These are phyloP conservation scores for Gortyna flavago DNA, from an alignment of 2,888 invertebrate genomes.

Conservation along the genomic window DNA sequence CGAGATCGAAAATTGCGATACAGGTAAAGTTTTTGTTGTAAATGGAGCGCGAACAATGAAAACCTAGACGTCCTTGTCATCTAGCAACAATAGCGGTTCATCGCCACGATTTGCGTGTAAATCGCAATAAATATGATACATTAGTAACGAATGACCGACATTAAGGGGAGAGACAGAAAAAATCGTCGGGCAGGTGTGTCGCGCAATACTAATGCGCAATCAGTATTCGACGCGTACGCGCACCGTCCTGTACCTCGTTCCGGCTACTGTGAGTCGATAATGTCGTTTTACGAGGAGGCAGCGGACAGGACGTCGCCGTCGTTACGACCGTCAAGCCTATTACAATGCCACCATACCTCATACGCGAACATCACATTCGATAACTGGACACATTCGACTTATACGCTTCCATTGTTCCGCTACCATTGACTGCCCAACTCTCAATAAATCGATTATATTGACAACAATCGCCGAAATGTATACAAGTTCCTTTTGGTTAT, in stretches of 20 bases:
- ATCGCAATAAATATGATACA: slow-evolving; percentile 88
- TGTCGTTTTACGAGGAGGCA: slow-evolving; percentile 89
- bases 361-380: slow-evolving; percentile 81
- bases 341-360: slow-evolving; percentile 88
- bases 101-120: slow-evolving; percentile 81
- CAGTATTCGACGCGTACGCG: slow-evolving; percentile 87
- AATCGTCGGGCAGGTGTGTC: slow-evolving; percentile 88
- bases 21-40: slow-evolving; percentile 33
- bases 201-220: slow-evolving; percentile 89
- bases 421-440: slow-evolving; percentile 81
- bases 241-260: slow-evolving; percentile 90
- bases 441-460: slow-evolving; percentile 70
- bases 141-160: slow-evolving; percentile 89
- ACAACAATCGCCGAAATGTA: slow-evolving; percentile 80
- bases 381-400: slow-evolving; percentile 74
- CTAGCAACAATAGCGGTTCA: slow-evolving; percentile 81
- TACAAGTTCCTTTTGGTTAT: slow-evolving; percentile 55
- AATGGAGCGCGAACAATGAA: slow-evolving; percentile 72
- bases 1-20: slow-evolving; percentile 67
- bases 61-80: slow-evolving; percentile 80
- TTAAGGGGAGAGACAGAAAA: slow-evolving; percentile 88
- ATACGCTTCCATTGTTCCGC: slow-evolving; percentile 77
- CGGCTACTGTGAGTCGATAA: slow-evolving; percentile 90
- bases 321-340: slow-evolving; percentile 88
- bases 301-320: slow-evolving; percentile 90